Evolutionary conservation across 1,140 invertebrate genomes (phyloP), one percentile per base, ranked within the genome.

Genomic region (Streblospio benedicti): DNA sequence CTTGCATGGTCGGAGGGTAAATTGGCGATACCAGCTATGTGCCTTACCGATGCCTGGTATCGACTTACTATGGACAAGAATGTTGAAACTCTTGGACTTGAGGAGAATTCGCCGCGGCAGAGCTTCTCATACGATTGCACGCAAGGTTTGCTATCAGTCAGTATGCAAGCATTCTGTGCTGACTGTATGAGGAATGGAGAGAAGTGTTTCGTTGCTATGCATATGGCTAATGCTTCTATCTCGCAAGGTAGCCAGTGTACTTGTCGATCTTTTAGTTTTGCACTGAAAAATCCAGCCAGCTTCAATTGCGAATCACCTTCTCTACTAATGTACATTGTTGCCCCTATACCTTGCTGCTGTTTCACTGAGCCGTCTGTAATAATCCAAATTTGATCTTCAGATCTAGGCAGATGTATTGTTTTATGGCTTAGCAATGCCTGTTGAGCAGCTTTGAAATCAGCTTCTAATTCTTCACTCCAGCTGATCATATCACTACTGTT

Each of bases 81-180:
- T 12, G 58, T 60, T 5, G 61, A 50, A 1, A 66, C 56, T 12
- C 61, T 45, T 9, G 58, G 66, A 30, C 58, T 66, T 6, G 62
- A 28, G 2, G 60, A 68, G 51, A 68, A 68, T 38, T 68, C 57
- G 5, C 60, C 62, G 31, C 65, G 49, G 30, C 62, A 65, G 2
- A 68, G 52, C 35, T 62, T 68, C 38, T 62, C 60, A 57, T 43
- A 64, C 6, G 67, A 54, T 35, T 60, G 60, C 16, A 68, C 65
- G 31, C 67, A 65, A 28, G 65, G 62, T 50, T 65, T 61, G 50
- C 63, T 68, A 14, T 67, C 61, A 16, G 64, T 65, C 3, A 65
- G 49, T 4, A 65, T 28, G 41, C 61, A 59, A 0, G 60, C 44
- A 33, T 45, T 6, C 20, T 54, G 35, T 20, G 35, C 28, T 2